A percentile compares a stretch with the other conserved stretches of the same genome.
Evolutionary conservation across 2,888 invertebrate species (phyloP).

Genomic region (Chrysolina americana): DNA sequence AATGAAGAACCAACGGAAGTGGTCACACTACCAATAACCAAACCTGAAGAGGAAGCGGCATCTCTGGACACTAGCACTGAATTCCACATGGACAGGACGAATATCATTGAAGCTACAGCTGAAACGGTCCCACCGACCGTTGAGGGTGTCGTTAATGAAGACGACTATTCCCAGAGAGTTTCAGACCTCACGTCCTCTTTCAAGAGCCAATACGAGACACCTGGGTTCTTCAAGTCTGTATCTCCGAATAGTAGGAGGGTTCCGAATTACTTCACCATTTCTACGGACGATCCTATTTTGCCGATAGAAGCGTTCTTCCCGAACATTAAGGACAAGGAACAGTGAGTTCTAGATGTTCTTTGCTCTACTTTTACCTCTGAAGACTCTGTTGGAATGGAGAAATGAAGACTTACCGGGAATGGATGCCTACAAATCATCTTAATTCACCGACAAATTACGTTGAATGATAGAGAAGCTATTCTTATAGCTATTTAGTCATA

Average conservation of each 20-base stretch:
- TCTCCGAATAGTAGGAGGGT: slow-evolving; percentile 76
- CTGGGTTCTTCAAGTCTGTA: slow-evolving; percentile 80
- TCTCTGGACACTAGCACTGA: slow-evolving; percentile 68
- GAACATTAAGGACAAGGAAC: slow-evolving; percentile 71
- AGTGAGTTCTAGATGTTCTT: slow-evolving; percentile 25
- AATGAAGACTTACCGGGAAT: background rate
- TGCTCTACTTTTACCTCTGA: background rate
- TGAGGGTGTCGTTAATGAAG: slow-evolving; percentile 34
- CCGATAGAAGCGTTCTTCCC: slow-evolving; percentile 88
- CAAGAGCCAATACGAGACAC: slow-evolving; percentile 80
- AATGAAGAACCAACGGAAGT: slow-evolving; percentile 46
- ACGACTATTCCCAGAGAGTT: slow-evolving; percentile 76
- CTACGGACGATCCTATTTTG: slow-evolving; percentile 84
- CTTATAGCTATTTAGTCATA: no score
- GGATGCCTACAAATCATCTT: no score
- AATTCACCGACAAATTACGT: no score
- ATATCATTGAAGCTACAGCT: slow-evolving; percentile 44
- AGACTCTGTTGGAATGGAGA: background rate
- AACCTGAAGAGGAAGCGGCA: slow-evolving; percentile 52
- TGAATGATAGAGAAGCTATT: no score
- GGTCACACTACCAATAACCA: slow-evolving; percentile 29
- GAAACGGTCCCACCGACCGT: slow-evolving; percentile 60
- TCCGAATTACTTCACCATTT: slow-evolving; percentile 81
- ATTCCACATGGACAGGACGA: slow-evolving; percentile 63
- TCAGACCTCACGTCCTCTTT: slow-evolving; percentile 83